A percentile compares a stretch with the other conserved stretches of the same genome.
Evolutionary conservation across 2,113 vertebrate species (phyloP).

Genomic region (Trachemys scripta): DNA sequence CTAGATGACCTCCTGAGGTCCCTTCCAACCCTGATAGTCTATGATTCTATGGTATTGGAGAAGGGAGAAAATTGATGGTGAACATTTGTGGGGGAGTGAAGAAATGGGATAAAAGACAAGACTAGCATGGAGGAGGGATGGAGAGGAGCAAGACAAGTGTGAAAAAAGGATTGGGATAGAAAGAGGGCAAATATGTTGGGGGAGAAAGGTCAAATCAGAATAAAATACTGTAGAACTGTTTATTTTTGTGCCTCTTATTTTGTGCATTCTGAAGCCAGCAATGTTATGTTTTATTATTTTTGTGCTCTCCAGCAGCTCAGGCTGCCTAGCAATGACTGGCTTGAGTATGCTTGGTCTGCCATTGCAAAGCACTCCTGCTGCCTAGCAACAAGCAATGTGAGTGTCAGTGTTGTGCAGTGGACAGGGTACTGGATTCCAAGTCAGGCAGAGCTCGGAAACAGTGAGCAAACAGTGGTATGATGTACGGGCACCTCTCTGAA

Average conservation of each 20-base stretch:
- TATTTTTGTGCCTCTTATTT: slow-evolving; percentile 46
- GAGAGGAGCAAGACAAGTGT: slow-evolving; percentile 21
- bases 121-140: slow-evolving; percentile 5
- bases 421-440: neutral
- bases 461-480: neutral
- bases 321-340: slow-evolving; percentile 69
- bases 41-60: neutral
- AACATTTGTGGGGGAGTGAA: slow-evolving; percentile 16
- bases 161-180: slow-evolving; percentile 42
- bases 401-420: neutral
- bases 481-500: neutral
- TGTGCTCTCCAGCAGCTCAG: slow-evolving; percentile 46
- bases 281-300: slow-evolving; percentile 47
- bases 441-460: neutral
- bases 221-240: slow-evolving; percentile 48
- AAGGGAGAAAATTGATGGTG: slow-evolving; percentile 28
- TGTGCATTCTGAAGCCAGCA: slow-evolving; percentile 19
- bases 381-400: slow-evolving; percentile 65
- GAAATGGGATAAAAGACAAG: neutral
- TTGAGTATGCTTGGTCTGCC: neutral
- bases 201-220: slow-evolving; percentile 54
- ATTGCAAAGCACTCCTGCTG: slow-evolving; percentile 17
- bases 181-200: slow-evolving; percentile 40
- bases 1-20: too few species aligned
- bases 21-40: too few species aligned